Conservation (phyloP, 2,113 vertebrate genomes). For the Pterocles orientalis region DNA sequence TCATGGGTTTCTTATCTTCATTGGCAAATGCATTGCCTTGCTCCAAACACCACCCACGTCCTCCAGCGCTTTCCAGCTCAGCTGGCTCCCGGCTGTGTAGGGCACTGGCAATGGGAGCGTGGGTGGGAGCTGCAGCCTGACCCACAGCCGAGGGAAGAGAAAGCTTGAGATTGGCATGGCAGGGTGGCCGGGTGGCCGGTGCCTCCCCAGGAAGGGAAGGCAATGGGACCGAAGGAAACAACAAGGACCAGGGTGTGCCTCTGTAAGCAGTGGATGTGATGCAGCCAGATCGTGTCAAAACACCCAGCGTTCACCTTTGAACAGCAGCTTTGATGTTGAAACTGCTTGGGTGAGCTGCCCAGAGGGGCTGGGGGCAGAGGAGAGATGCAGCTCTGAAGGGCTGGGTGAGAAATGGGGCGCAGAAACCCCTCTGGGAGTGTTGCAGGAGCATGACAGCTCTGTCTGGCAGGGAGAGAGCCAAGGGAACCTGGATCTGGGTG, state of each 20-base stretch:
- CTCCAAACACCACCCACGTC: not conserved
- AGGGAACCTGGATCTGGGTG: not conserved
- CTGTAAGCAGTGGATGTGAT: not conserved
- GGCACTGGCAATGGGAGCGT: not conserved
- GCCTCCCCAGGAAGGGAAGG: not conserved
- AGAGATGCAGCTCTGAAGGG: not conserved
- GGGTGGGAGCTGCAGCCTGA: not conserved
- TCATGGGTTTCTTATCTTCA: not conserved
- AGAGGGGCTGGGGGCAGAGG: too few relatives aligned
- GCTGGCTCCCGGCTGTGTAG: not conserved
- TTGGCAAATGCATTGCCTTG: fast-evolving
- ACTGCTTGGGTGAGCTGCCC: not conserved
- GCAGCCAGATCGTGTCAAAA: not conserved
- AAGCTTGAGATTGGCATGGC: fast-evolving
- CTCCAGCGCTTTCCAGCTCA: not conserved
- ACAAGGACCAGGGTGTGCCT: not conserved
- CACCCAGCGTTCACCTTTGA: not conserved
- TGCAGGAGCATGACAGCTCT: not conserved
- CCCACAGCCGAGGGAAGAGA: not conserved
- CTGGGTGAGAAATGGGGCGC: not conserved
- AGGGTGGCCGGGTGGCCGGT: not conserved
- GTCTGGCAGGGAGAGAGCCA: not conserved
- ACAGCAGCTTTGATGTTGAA: not conserved
- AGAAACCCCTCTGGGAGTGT: not conserved
- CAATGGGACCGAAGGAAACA: not conserved